These are phyloP conservation scores for Drosophila formosana DNA, from an alignment of 2,888 invertebrate genomes.

Conservation along the genomic window DNA sequence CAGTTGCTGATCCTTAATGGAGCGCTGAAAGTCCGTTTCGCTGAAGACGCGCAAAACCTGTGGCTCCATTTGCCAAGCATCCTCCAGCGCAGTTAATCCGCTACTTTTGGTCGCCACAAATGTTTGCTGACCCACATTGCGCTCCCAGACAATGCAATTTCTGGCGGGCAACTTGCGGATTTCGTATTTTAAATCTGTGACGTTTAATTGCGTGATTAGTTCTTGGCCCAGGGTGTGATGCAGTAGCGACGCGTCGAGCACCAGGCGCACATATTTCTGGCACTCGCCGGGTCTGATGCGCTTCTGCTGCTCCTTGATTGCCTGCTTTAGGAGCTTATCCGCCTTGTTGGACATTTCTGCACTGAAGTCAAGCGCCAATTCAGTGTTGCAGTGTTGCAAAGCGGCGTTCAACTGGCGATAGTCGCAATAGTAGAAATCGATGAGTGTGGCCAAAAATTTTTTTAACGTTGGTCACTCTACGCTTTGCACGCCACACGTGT, in stretches of 20 bases:
- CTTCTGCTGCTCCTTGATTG: conserved; percentile 81
- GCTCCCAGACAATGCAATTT: conserved; percentile 82
- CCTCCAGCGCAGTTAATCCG: conserved; percentile 41
- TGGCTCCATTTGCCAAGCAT: conserved; percentile 74
- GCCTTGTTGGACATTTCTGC: conserved; percentile 64
- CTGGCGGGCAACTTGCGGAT: conserved; percentile 63
- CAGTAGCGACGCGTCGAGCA: conserved; percentile 72
- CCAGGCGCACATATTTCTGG: conserved; percentile 79
- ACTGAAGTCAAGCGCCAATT: conserved; percentile 31
- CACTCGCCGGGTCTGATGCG: conserved; percentile 84
- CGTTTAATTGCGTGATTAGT: conserved; percentile 57
- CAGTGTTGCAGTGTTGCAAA: conserved; percentile 5
- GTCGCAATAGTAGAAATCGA: neutral
- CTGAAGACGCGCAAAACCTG: conserved; percentile 75
- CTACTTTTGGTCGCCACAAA: conserved; percentile 29
- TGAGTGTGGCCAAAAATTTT: neutral
- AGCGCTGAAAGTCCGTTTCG: conserved; percentile 64
- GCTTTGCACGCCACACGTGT: conserved; percentile 55
- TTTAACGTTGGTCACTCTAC: conserved; percentile 8
- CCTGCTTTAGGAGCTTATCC: conserved; percentile 79
- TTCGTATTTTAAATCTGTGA: conserved; percentile 69
- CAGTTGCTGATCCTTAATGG: conserved; percentile 61
- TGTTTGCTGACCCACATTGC: conserved; percentile 79
- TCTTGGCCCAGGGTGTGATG: conserved; percentile 56
- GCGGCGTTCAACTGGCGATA: neutral